A percentile compares a stretch with the other conserved stretches of the same genome.
Evolutionary conservation across 2,888 invertebrate species (phyloP).

Genomic region (Papilio protenor): DNA sequence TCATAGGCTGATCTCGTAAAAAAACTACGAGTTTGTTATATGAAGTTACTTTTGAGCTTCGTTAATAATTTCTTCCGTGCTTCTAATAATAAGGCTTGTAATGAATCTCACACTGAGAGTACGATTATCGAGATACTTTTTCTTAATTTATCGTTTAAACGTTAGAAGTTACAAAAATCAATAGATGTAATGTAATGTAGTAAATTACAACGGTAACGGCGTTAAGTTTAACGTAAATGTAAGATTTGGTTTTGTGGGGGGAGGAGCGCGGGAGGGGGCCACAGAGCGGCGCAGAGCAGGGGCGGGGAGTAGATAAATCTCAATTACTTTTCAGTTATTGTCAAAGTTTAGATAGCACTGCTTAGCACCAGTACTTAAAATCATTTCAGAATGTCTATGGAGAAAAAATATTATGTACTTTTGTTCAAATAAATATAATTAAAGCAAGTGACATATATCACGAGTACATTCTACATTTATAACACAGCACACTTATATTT

Average conservation of each 20-base stretch:
- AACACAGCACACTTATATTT: not conserved
- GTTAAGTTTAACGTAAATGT: not conserved
- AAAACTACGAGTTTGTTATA: not conserved
- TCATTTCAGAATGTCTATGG: not conserved
- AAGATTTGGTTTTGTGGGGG: not conserved
- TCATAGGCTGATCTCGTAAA: not conserved
- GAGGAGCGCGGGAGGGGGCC: not conserved
- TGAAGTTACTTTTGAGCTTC: not conserved
- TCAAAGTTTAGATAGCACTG: not conserved
- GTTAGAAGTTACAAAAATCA: too few species aligned
- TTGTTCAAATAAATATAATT: too few species aligned
- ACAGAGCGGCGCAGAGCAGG: too few species aligned
- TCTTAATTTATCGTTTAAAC: too few species aligned
- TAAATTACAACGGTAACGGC: not conserved
- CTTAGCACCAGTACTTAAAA: not conserved
- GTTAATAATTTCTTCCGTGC: not conserved
- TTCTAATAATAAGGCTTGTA: not conserved
- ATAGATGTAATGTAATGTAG: too few species aligned
- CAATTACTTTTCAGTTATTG: conserved; percentile 16
- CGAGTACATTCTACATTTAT: not conserved
- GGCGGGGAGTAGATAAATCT: not conserved
- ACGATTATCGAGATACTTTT: too few species aligned
- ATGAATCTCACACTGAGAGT: too few species aligned
- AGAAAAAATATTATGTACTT: too few species aligned
- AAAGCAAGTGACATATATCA: too few species aligned